Base-by-base conservation (phyloP, 2,113 vertebrate genomes). In the Rhadina sibilatrix region DNA sequence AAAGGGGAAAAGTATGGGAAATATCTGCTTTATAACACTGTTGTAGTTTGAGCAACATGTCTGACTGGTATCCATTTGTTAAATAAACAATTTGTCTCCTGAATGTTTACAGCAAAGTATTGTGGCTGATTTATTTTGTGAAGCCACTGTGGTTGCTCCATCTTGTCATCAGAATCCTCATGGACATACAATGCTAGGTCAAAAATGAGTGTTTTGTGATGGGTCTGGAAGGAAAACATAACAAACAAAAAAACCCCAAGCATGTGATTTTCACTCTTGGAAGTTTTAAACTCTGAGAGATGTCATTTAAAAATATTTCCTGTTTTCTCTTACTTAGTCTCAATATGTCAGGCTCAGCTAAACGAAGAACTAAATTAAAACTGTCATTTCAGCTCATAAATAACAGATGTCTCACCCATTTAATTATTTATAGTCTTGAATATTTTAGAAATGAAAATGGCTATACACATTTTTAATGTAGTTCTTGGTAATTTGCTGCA, bases 321-420 rank as follows among this genome's bases (percentile, higher is more conserved):
- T 94, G 20, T 97, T 98, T 98, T 97, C 83, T 97, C 97, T 97
- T 93, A 71, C 91, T 91, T 74, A 95, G 93, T 97, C 97, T 97
- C 85, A 95, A 95, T 98, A 96, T 33, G 71, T 97, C 96, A 97
- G 96, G 71, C 95, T 96, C 93, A 96, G 96, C 96, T 96, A 98
- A 97, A 98, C 54, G 97, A 98, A 96, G 97, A 98, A 98, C 97
- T 97, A 98, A 98, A 98, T 98, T 98, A 98, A 98, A 98, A 95
- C 98, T 98, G 98, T 98, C 96, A 97, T 98, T 98, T 98, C 92
- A 97, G 97, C 97, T 98, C 98, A 99, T 99, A 98, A 99, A 99
- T 99, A 99, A 99, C 98, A 98, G 97, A 99, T 98, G 98, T 98
- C 97, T 98, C 93, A 59, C 92, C 95, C 96, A 87, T 97, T 99